Evolutionary conservation across 2,888 invertebrate species (phyloP).

Genomic region (Acanthosepion esculentum): DNA sequence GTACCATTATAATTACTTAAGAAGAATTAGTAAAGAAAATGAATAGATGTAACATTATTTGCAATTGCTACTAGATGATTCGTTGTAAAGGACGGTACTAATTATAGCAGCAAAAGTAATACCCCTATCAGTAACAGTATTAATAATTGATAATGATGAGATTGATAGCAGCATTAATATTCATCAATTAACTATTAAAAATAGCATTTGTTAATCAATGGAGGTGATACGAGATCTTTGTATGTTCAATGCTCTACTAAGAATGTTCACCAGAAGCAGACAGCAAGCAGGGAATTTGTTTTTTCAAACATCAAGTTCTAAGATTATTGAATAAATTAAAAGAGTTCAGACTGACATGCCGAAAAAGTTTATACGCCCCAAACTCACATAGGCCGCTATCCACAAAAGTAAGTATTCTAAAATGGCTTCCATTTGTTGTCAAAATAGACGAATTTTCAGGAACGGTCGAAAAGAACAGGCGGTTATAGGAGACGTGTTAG

Average conservation of each 20-base stretch:
- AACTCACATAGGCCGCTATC: not conserved
- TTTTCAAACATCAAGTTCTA: not conserved
- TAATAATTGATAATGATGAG: too few species aligned
- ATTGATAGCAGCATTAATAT: not conserved
- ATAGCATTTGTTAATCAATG: not conserved
- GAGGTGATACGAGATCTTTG: not conserved
- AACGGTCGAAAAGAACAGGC: conserved; percentile 18
- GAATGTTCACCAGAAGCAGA: not conserved
- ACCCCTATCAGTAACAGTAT: too few species aligned
- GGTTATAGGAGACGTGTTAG: not conserved
- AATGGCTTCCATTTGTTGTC: not conserved
- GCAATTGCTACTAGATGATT: too few species aligned
- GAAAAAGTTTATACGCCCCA: not conserved
- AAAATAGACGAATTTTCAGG: not conserved
- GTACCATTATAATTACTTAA: too few species aligned
- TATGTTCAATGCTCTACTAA: not conserved
- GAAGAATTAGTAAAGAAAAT: too few species aligned
- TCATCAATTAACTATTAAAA: not conserved
- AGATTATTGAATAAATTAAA: not conserved
- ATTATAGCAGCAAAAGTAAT: too few species aligned
- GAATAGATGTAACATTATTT: too few species aligned
- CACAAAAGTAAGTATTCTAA: not conserved
- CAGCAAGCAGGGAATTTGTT: not conserved
- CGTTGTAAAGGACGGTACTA: too few species aligned
- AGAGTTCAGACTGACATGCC: not conserved